Base-by-base conservation (phyloP, 2,888 invertebrate species). In the Machimus atricapillus region DNA sequence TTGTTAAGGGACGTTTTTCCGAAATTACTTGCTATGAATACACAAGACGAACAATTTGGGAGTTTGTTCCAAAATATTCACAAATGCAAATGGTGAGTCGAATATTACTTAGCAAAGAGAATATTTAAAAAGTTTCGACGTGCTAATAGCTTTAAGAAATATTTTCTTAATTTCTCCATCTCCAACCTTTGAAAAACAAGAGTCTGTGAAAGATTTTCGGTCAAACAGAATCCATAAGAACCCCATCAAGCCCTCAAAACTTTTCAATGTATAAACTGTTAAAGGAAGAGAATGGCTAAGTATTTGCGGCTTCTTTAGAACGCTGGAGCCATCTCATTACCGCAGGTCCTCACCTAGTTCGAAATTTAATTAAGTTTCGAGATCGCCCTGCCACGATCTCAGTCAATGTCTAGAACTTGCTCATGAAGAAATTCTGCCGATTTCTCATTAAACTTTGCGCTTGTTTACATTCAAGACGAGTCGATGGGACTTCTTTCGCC, bases 381-480 rank as follows among this genome's bases (percentile, higher is more conserved):
- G 27, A 66, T 66, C 66, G 66, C 66, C 66, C 27, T 8, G 27
- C 66, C 66, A 66, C 66, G 66, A 66, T 66, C 12, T 66, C 27
- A 27, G 12, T 27, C 27, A 66, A 7, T 27, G 27, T 27, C 66
- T 66, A 3, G 12, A 66, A 66, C 66, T 66, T 66, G 66, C 27
- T 66, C 27, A 66, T 43, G 40, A 78, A 43, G 78, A 37, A 40
- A 78, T 78, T 43, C 46, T 78, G 16, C 78, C 78, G 23, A 78
- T 78, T 78, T 78, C 43, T 78, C 78, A 78, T 78, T 78, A 78
- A 78, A 78, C 40, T 78, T 76, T 43, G 19, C 23, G 78, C 78
- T 78, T 78, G 78, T 78, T 78, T 78, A 78, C 78, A 78, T 78
- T 78, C 78, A 78, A 14, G 78, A 43, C 78, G 40, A 40, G 78